These are phyloP conservation scores for Dipodomys ordii DNA, from an alignment of 2,113 vertebrate species.

Conservation along the genomic window DNA sequence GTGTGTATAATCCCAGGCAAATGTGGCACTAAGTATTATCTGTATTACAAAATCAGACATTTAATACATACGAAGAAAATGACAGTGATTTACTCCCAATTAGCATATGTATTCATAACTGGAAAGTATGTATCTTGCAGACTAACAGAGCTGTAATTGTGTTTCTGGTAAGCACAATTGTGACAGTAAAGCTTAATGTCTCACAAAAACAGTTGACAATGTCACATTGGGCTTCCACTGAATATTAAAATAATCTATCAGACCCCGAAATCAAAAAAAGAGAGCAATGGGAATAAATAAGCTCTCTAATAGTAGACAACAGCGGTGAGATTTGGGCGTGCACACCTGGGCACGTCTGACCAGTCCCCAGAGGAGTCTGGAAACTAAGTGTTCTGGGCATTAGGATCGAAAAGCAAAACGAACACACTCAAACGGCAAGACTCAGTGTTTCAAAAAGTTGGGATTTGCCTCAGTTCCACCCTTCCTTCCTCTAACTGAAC, in stretches of 20 bases:
- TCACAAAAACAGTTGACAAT: conserved; percentile 6
- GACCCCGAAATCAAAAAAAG: conserved; percentile 14
- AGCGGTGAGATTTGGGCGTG: background rate
- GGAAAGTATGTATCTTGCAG: background rate
- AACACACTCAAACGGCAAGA: background rate
- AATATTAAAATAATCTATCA: background rate
- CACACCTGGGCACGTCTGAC: background rate
- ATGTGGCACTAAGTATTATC: background rate
- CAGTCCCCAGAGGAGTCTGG: background rate
- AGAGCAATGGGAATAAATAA: background rate
- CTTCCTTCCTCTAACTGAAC: conserved; percentile 28
- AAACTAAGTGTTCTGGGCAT: background rate
- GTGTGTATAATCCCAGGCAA: background rate
- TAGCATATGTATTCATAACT: conserved; percentile 1
- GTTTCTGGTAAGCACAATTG: background rate
- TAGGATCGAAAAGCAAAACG: background rate
- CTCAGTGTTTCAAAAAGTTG: background rate
- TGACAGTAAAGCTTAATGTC: conserved; percentile 1
- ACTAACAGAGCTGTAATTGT: background rate
- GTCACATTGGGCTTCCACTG: background rate
- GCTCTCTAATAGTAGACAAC: background rate
- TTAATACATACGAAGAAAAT: conserved; percentile 3
- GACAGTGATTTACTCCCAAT: background rate
- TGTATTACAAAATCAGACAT: background rate
- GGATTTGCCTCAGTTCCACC: background rate